Conservation (phyloP, 2,888 invertebrate species). For the Leptopilina drosophilae region DNA sequence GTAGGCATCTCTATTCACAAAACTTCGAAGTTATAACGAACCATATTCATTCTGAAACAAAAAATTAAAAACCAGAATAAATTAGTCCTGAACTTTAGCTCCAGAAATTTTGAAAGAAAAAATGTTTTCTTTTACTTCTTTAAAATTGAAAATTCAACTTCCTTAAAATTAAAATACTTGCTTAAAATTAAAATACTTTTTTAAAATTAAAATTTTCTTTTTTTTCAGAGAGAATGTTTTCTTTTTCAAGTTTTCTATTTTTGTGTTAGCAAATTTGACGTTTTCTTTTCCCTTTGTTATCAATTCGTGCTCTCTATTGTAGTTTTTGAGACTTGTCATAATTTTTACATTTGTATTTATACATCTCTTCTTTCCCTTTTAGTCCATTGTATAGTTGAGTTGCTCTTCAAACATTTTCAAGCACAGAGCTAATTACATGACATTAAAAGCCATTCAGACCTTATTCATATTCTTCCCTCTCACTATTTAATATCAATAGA, state of each 20-base stretch:
- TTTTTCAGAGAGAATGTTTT: background rate
- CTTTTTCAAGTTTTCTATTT: slow-evolving; percentile 16
- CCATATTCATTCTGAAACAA: no score
- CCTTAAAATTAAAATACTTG: no score
- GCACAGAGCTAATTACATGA: slow-evolving; percentile 30
- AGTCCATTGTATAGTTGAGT: slow-evolving; percentile 25
- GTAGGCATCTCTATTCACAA: slow-evolving; percentile 23
- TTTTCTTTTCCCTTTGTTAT: slow-evolving; percentile 39
- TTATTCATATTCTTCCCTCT: slow-evolving; percentile 33
- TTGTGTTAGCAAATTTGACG: slow-evolving; percentile 26
- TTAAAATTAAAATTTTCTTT: no score
- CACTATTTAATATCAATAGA: slow-evolving; percentile 37
- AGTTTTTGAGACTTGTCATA: background rate
- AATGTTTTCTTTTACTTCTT: no score
- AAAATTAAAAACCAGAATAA: no score
- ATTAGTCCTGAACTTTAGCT: no score
- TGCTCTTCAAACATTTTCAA: slow-evolving; percentile 39
- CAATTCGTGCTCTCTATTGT: background rate
- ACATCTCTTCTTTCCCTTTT: slow-evolving; percentile 1
- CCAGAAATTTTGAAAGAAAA: no score
- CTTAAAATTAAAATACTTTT: no score
- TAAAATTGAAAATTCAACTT: no score
- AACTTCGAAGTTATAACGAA: no score
- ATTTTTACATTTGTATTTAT: slow-evolving; percentile 33
- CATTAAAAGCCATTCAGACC: slow-evolving; percentile 32